A percentile compares a stretch with the other conserved stretches of the same genome.
Evolutionary conservation across 2,797 vertebrate genomes (phyloP).

Genomic region (Eulemur mongoz): DNA sequence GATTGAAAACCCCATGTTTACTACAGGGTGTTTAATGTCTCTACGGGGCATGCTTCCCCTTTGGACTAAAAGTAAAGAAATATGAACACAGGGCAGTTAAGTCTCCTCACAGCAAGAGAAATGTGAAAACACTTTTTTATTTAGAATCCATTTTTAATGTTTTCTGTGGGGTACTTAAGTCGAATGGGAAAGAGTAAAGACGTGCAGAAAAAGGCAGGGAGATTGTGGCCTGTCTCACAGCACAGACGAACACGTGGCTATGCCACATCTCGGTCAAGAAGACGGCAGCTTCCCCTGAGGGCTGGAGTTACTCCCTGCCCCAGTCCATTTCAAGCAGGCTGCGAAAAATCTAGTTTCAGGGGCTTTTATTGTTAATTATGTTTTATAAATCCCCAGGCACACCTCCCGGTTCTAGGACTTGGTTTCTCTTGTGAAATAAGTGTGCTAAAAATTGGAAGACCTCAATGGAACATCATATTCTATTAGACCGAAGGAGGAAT

Average conservation of each 20-base stretch:
- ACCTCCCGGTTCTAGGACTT: background rate
- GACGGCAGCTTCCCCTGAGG: fast-evolving
- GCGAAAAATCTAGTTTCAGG: background rate
- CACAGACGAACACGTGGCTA: fast-evolving
- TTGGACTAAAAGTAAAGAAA: background rate
- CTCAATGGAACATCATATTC: background rate
- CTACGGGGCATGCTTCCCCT: constrained; percentile 19
- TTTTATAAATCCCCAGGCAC: background rate
- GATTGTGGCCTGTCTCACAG: background rate
- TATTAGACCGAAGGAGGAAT: background rate
- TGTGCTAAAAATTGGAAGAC: background rate
- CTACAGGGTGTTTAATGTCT: background rate
- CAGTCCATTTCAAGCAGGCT: background rate
- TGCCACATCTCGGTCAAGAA: background rate
- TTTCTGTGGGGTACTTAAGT: background rate
- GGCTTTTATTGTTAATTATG: background rate
- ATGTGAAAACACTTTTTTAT: background rate
- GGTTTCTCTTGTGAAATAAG: background rate
- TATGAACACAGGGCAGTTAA: background rate
- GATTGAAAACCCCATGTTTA: background rate
- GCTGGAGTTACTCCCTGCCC: background rate
- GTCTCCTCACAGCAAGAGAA: background rate
- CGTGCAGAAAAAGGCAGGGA: background rate
- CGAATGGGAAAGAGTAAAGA: background rate
- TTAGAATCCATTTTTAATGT: background rate